A percentile compares a stretch with the other conserved stretches of the same genome.
phyloP scores from a whole-genome alignment of 92 coral and sea anemone species.

The Nematostella vectensis region DNA sequence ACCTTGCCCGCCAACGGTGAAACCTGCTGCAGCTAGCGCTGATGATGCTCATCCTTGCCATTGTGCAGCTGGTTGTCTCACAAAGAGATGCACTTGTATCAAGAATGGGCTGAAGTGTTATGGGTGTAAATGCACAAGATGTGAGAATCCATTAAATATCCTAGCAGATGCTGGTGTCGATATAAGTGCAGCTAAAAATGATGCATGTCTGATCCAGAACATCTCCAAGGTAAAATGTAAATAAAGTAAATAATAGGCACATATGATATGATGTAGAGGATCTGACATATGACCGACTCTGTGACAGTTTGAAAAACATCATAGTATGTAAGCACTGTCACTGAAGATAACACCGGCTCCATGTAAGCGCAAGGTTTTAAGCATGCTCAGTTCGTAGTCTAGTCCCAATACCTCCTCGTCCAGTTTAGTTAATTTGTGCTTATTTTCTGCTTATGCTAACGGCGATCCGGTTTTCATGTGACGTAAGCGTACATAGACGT shows the following conservation, averaged over 20 bases:
- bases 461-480: no score
- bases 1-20: slow-evolving; percentile 10
- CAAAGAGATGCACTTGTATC: slow-evolving; percentile 44
- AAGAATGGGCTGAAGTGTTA: slow-evolving; percentile 28
- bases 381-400: no score
- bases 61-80: slow-evolving; percentile 44
- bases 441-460: no score
- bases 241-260: not conserved
- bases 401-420: no score
- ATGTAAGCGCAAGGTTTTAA: no score
- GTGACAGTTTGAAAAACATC: no score
- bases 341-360: no score
- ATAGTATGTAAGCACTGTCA: no score
- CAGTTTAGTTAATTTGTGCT: no score
- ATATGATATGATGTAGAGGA: no score
- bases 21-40: not conserved
- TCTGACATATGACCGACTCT: no score
- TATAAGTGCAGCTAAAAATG: slow-evolving; percentile 37
- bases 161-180: slow-evolving; percentile 45
- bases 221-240: slow-evolving; percentile 34
- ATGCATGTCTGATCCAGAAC: slow-evolving; percentile 53
- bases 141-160: slow-evolving; percentile 54
- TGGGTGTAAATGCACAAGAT: slow-evolving; percentile 30
- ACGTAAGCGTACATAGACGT: no score
- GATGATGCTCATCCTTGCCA: slow-evolving; percentile 15